A percentile compares a stretch with the other conserved stretches of the same genome.
Evolutionary conservation across 1,140 invertebrate species (phyloP).

Genomic region (Apis cerana): DNA sequence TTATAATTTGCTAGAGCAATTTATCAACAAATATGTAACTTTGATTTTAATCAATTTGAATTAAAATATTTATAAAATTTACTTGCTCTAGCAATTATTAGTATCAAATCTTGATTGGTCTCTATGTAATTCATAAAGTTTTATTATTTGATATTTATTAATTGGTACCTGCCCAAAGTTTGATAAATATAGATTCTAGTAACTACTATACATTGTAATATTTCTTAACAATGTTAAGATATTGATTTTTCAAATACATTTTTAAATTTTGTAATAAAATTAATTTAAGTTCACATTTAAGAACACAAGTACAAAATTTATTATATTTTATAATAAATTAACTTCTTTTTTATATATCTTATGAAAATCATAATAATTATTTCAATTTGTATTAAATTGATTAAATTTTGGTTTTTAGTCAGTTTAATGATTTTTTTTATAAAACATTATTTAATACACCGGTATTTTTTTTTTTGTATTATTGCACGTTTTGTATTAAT

Average conservation of each 20-base stretch:
- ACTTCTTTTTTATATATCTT: not conserved
- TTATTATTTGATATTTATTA: slow-evolving; percentile 38
- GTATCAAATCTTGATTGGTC: slow-evolving; percentile 35
- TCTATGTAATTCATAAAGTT: slow-evolving; percentile 30
- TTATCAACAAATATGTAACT: not conserved
- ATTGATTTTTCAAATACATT: slow-evolving; percentile 22
- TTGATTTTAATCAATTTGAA: slow-evolving; percentile 8
- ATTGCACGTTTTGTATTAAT: slow-evolving; percentile 36
- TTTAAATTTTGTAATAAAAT: slow-evolving; percentile 9
- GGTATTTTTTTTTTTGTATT: slow-evolving; percentile 10
- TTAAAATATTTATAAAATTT: not conserved
- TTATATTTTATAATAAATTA: not conserved
- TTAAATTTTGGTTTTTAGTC: not conserved
- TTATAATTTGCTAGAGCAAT: slow-evolving; percentile 24
- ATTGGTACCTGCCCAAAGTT: slow-evolving; percentile 51
- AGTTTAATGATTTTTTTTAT: not conserved
- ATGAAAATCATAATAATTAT: slow-evolving; percentile 5
- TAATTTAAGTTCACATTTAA: slow-evolving; percentile 8
- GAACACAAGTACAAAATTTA: not conserved
- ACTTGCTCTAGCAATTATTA: slow-evolving; percentile 19
- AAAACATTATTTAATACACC: slow-evolving; percentile 20
- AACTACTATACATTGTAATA: slow-evolving; percentile 22
- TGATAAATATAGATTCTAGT: slow-evolving; percentile 38
- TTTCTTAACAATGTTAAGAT: slow-evolving; percentile 28
- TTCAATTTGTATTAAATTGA: not conserved